Base-by-base conservation (phyloP, 2,888 invertebrate genomes). In the Drosophila parthenogenetica region DNA sequence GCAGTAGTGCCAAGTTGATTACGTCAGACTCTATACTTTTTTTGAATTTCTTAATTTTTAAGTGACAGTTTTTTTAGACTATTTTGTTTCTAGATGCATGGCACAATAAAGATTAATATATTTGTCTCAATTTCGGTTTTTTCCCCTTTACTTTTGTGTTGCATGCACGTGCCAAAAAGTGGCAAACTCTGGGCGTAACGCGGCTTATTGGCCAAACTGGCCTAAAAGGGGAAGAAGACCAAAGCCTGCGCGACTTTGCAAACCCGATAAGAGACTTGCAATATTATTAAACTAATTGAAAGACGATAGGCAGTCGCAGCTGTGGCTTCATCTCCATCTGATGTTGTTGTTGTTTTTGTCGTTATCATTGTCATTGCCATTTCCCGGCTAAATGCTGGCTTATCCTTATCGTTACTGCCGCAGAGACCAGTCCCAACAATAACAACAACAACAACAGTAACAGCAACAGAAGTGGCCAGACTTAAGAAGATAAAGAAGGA, bases 261-360 rank as follows among this genome's bases (percentile, higher is more conserved):
- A 43, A 48, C 48, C 49, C 48, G 84, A 87, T 84, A 89, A 84
- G 85, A 71, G 73, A 46, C 45, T 79, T 74, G 72, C 77, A 76
- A 76, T 77, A 73, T 81, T 84, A 87, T 87, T 84, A 81, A 85
- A 79, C 89, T 89, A 85, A 85, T 89, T 89, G 87, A 85, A 85
- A 87, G 89, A 73, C 84, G 82, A 89, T 87, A 77, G 85, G 74
- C 73, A 69, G 61, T 55, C 55, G 17, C 64, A 29, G 54, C 35
- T 51, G 50, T 25, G 45, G 37, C 45, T 16, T 19, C 17, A 10
- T 14, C 11, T 3, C n/a, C 8, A 17, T 7, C 19, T 8, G 8
- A 8, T 29, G 29, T 29, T 29, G 25, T 32, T n/a, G 8, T 11
- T 17, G n/a, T 40, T 32, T 19, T n/a, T 37, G 40, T 22, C 22